Conservation (phyloP, 2,888 invertebrate species). For the Geotrupes spiniger region DNA sequence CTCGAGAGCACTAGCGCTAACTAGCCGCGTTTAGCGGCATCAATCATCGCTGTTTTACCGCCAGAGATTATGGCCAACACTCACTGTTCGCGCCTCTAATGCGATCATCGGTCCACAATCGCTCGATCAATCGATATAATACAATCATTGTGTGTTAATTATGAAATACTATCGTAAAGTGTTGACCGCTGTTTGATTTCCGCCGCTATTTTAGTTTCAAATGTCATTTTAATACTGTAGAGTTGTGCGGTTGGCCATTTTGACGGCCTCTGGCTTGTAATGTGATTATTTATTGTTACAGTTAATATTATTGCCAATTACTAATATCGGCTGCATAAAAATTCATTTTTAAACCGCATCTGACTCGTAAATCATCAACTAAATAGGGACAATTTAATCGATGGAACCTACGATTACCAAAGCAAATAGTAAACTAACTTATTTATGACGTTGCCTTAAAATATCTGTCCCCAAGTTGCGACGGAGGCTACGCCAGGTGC, state of each 20-base stretch:
- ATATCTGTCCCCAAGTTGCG: no score
- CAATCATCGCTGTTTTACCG: constrained; percentile 44
- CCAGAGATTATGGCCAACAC: constrained; percentile 41
- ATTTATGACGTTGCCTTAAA: no score
- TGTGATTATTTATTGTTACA: constrained; percentile 42
- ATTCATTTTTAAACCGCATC: constrained; percentile 2
- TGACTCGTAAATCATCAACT: no score
- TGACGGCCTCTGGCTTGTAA: constrained; percentile 41
- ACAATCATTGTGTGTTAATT: constrained; percentile 48
- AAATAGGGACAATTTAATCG: no score
- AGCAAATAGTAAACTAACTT: no score
- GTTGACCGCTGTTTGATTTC: constrained; percentile 48
- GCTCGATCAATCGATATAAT: constrained; percentile 46
- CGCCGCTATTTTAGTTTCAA: constrained; percentile 45
- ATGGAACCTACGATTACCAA: no score
- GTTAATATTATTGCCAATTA: constrained; percentile 22
- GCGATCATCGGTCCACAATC: constrained; percentile 40
- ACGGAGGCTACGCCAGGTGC: no score
- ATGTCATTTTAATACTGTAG: constrained; percentile 44
- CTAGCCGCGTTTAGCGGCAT: constrained; percentile 40
- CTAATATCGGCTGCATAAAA: constrained; percentile 6
- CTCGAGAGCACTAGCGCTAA: constrained; percentile 31
- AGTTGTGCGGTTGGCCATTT: constrained; percentile 40
- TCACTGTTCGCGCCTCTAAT: constrained; percentile 35
- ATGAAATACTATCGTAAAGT: constrained; percentile 47